Percentiles rank a stretch among this genome's conserved stretches.
Conservation (phyloP, 2,888 invertebrate species). For the Allolobophora icterica region DNA sequence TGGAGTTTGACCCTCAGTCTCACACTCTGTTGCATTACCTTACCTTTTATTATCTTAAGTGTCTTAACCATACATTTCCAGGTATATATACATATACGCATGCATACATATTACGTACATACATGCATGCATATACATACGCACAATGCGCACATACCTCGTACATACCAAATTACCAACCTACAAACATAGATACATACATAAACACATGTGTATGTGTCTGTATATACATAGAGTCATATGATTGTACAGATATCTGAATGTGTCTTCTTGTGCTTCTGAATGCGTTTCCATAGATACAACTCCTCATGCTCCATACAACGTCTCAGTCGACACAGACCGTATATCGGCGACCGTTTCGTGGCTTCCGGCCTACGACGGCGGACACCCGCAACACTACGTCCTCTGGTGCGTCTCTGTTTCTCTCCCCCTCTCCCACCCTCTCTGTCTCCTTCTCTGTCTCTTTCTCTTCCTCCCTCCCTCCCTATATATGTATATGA, state of each 20-base stretch:
- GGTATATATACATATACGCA: no score
- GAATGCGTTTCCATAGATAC: conserved; percentile 74
- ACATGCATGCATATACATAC: no score
- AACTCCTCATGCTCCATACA: conserved; percentile 95
- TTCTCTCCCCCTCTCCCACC: conserved; percentile 22
- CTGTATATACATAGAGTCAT: not conserved
- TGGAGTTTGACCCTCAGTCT: no score
- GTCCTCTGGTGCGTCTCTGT: conserved; percentile 78
- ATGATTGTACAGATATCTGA: not conserved
- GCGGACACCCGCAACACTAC: conserved; percentile 93
- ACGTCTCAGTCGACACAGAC: conserved; percentile 81
- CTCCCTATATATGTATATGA: no score
- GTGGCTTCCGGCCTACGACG: conserved; percentile 93
- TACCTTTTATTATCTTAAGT: no score
- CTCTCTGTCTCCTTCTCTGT: conserved; percentile 22
- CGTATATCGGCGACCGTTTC: conserved; percentile 86
- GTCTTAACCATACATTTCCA: no score
- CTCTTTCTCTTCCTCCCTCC: not conserved
- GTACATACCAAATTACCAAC: no score
- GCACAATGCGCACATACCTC: no score
- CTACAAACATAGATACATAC: no score
- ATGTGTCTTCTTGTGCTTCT: not conserved
- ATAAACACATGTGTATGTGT: no score
- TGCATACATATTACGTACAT: no score
- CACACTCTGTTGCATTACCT: no score